Evolutionary conservation across 2,888 invertebrate genomes (phyloP), one percentile per base, ranked within the genome.

Genomic region (Keiferia lycopersicella): DNA sequence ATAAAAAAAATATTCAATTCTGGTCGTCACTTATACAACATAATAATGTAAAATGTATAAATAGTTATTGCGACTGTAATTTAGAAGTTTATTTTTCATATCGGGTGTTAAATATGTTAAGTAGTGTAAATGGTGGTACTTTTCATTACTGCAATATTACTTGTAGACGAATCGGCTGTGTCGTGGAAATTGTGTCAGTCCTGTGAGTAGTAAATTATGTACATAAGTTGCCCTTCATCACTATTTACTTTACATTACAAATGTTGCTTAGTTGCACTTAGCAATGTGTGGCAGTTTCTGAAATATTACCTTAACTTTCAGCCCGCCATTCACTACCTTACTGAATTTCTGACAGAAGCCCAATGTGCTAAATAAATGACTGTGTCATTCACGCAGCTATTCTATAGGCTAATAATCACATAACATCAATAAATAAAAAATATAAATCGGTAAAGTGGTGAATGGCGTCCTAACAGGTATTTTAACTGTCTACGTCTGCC

Each of bases 41-140:
- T 83, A 81, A 72, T 84, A 85, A 83, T 86, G 79, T 89, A 88
- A 87, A 91, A 90, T 91, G 89, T 91, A 91, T 88, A 91, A 90
- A 91, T 91, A 91, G 89, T 90, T 91, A 91, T 89, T 90, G 90
- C 91, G 87, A 86, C 90, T 87, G 88, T 91, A 91, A 88, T 91
- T 34, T 91, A 91, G 91, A 87, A 83, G 88, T 91, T 91, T 91
- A 91, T 91, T 91, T 91, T 91, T 91, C 90, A 91, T 91, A 91
- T 90, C 88, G 88, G 85, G 88, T 91, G 91, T 91, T 91, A 82
- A 88, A 87, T 88, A 89, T 85, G 83, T 88, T 89, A 89, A 82
- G 87, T 91, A 91, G 91, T 87, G 86, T 89, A 88, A 84, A 87
- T 82, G 84, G 83, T 87, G 89, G 86, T 83, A 81, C 80, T 80